A percentile compares a stretch with the other conserved stretches of the same genome.
These are phyloP conservation scores for Cylloceria caligata DNA, from an alignment of 2,888 invertebrate genomes.

Conservation along the genomic window DNA sequence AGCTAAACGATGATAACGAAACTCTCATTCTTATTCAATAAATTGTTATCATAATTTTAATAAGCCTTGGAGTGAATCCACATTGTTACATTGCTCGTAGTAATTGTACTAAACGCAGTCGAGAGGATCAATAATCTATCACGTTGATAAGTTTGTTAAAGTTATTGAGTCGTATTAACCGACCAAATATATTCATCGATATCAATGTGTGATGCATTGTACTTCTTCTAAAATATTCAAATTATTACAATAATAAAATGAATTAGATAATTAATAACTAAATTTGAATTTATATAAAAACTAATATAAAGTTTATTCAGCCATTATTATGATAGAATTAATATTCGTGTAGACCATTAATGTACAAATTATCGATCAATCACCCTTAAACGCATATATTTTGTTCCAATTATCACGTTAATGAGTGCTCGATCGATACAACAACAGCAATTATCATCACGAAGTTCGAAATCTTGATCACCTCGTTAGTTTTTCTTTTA, in stretches of 20 bases:
- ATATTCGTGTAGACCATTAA: not conserved
- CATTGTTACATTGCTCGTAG: not conserved
- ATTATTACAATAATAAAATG: no score
- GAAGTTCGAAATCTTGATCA: not conserved
- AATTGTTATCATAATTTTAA: not conserved
- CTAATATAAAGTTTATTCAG: not conserved
- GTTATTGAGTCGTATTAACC: no score
- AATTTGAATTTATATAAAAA: not conserved
- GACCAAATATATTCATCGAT: no score
- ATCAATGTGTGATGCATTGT: no score
- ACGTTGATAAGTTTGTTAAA: not conserved
- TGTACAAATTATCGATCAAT: not conserved
- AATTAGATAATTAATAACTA: not conserved
- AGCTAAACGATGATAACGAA: no score
- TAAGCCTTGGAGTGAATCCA: not conserved
- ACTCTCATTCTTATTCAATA: not conserved
- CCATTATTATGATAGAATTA: not conserved
- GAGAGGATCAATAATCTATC: not conserved
- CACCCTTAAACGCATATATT: not conserved
- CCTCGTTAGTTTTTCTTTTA: not conserved
- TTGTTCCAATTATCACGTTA: constrained; percentile 1
- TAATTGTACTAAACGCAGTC: not conserved
- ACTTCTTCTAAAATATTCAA: no score
- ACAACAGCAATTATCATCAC: not conserved
- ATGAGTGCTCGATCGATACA: not conserved